A percentile compares a stretch with the other conserved stretches of the same genome.
phyloP scores from a whole-genome alignment of 1,140 invertebrate species.

The Sarcophaga peregrina region DNA sequence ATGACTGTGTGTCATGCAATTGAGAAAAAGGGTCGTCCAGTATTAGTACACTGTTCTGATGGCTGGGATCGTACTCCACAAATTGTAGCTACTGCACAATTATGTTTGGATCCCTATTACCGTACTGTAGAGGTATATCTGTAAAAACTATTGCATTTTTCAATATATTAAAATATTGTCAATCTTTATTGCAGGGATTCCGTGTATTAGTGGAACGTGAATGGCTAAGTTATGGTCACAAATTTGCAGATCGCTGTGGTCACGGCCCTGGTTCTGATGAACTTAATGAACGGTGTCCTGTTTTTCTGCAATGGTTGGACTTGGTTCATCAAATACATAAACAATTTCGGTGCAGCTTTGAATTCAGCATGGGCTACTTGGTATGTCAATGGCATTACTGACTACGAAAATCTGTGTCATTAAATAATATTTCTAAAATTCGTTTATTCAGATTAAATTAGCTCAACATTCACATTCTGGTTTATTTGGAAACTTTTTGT shows the following conservation, averaged over 20 bases:
- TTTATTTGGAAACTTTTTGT: constrained; percentile 96
- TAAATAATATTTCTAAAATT: background rate
- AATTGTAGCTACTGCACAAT: constrained; percentile 88
- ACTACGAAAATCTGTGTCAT: too few relatives aligned
- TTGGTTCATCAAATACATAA: constrained; percentile 91
- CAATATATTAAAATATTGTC: constrained; percentile 15
- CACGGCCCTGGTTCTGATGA: constrained; percentile 85
- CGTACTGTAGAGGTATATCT: constrained; percentile 82
- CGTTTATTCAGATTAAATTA: constrained; percentile 83
- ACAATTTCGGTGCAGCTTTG: constrained; percentile 94
- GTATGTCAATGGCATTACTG: constrained; percentile 70
- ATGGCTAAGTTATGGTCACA: constrained; percentile 97
- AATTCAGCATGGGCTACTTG: constrained; percentile 93
- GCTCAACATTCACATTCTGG: constrained; percentile 95
- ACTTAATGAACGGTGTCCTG: constrained; percentile 90
- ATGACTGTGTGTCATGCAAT: constrained; percentile 83
- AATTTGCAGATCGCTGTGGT: constrained; percentile 95
- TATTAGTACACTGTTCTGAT: constrained; percentile 95
- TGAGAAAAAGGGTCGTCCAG: constrained; percentile 85
- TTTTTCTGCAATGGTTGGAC: constrained; percentile 98
- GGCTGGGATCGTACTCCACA: constrained; percentile 98
- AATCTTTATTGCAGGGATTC: constrained; percentile 78
- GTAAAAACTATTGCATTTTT: background rate
- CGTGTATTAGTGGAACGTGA: constrained; percentile 91
- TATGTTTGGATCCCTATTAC: constrained; percentile 94